These are phyloP conservation scores for Agraylea sexmaculata DNA, from an alignment of 1,140 invertebrate genomes.

Conservation along the genomic window DNA sequence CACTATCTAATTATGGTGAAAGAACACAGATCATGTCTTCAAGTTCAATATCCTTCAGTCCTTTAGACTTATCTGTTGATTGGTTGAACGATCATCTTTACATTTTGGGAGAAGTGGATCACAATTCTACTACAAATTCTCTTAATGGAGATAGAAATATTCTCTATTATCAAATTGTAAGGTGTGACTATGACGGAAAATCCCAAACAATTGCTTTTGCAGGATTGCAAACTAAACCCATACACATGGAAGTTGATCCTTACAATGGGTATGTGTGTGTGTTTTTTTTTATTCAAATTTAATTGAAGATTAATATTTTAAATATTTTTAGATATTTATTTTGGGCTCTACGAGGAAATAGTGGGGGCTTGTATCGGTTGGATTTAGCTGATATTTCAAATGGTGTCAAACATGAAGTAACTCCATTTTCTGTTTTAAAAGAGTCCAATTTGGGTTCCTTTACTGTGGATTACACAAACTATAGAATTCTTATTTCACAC, in stretches of 20 bases:
- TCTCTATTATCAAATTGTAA: slow-evolving; percentile 55
- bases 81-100: slow-evolving; percentile 79
- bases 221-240: slow-evolving; percentile 51
- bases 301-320: no score
- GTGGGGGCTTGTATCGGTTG: slow-evolving; percentile 61
- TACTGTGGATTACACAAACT: slow-evolving; percentile 68
- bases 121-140: slow-evolving; percentile 30
- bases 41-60: slow-evolving; percentile 44
- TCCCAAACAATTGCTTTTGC: slow-evolving; percentile 53
- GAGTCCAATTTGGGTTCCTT: slow-evolving; percentile 55
- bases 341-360: slow-evolving; percentile 50
- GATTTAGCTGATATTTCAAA: slow-evolving; percentile 65
- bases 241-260: slow-evolving; percentile 79
- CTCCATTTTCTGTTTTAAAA: slow-evolving; percentile 44
- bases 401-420: slow-evolving; percentile 47
- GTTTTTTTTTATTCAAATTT: slow-evolving; percentile 2
- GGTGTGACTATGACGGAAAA: slow-evolving; percentile 59
- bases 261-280: slow-evolving; percentile 63
- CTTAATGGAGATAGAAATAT: slow-evolving; percentile 23
- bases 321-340: slow-evolving; percentile 63
- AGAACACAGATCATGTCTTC: slow-evolving; percentile 43
- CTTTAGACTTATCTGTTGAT: slow-evolving; percentile 64
- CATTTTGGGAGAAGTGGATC: slow-evolving; percentile 54
- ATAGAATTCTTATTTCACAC: slow-evolving; percentile 64
- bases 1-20: slow-evolving; percentile 20